Percentiles rank a stretch among this genome's conserved stretches.
These are phyloP conservation scores for Cydia pomonella DNA, from an alignment of 1,140 invertebrate species.

Conservation along the genomic window DNA sequence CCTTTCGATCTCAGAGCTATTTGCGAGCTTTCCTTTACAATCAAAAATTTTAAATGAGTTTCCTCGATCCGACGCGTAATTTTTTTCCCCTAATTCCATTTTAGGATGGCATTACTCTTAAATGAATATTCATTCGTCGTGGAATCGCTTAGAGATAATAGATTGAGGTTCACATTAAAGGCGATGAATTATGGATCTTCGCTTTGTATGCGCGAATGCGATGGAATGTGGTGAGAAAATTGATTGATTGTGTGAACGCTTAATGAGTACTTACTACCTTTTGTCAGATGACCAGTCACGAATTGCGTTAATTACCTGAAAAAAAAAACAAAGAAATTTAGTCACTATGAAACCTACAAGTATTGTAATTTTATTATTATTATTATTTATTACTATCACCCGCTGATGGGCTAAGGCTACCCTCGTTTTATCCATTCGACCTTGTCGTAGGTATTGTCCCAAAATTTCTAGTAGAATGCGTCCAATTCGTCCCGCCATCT, in stretches of 20 bases:
- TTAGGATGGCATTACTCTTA: constrained; percentile 72
- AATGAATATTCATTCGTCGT: constrained; percentile 77
- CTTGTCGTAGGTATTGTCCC: too few relatives aligned
- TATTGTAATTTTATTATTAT: too few relatives aligned
- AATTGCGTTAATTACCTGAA: constrained; percentile 39
- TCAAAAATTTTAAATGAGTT: constrained; percentile 76
- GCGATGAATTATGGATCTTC: constrained; percentile 67
- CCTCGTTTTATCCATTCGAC: too few relatives aligned
- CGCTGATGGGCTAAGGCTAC: too few relatives aligned
- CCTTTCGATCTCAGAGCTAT: constrained; percentile 58
- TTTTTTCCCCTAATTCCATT: constrained; percentile 73
- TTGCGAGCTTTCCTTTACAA: constrained; percentile 62
- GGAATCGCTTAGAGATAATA: constrained; percentile 78
- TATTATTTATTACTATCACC: too few relatives aligned
- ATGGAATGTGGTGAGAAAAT: constrained; percentile 44
- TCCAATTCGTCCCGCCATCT: too few relatives aligned
- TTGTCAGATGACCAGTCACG: constrained; percentile 9
- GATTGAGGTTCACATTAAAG: constrained; percentile 73
- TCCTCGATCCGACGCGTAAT: constrained; percentile 60
- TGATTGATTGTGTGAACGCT: constrained; percentile 53
- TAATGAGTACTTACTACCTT: constrained; percentile 39
- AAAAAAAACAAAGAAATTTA: constrained; percentile 34
- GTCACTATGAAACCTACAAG: not conserved
- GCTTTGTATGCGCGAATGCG: constrained; percentile 62
- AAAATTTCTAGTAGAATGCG: too few relatives aligned